Conservation (phyloP, 2,797 vertebrate species). For the Squalus acanthias region DNA sequence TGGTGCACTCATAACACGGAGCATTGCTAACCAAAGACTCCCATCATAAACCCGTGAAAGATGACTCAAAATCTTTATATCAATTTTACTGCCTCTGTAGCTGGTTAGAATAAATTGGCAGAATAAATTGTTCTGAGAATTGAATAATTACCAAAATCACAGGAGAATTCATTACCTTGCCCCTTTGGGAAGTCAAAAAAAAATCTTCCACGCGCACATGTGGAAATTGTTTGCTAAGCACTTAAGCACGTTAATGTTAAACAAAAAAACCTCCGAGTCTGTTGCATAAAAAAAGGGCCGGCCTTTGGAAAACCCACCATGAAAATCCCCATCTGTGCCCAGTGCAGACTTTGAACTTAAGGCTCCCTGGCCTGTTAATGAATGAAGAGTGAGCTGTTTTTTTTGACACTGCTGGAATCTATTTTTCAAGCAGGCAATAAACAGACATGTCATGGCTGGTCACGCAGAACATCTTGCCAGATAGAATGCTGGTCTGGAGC, state of each 20-base stretch:
- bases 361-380: conserved; percentile 39
- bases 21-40: conserved; percentile 58
- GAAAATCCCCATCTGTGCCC: conserved; percentile 46
- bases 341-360: conserved; percentile 49
- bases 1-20: conserved; percentile 68
- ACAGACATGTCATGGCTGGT: conserved; percentile 44
- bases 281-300: conserved; percentile 43
- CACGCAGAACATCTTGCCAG: conserved; percentile 47
- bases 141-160: conserved; percentile 32
- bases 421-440: conserved; percentile 46
- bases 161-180: conserved; percentile 38
- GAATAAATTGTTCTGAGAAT: conserved; percentile 34
- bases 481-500: conserved; percentile 40
- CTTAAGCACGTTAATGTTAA: conserved; percentile 45
- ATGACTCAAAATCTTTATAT: not conserved
- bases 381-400: conserved; percentile 23
- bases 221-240: conserved; percentile 42
- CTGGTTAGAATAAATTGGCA: conserved; percentile 17
- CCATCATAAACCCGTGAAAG: conserved; percentile 22
- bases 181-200: conserved; percentile 43
- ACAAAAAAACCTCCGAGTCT: conserved; percentile 42
- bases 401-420: conserved; percentile 38
- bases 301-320: conserved; percentile 43
- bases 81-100: conserved; percentile 26
- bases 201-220: conserved; percentile 40